A percentile compares a stretch with the other conserved stretches of the same genome.
Evolutionary conservation across 2,113 vertebrate genomes (phyloP).

Genomic region (Prolemur simus): DNA sequence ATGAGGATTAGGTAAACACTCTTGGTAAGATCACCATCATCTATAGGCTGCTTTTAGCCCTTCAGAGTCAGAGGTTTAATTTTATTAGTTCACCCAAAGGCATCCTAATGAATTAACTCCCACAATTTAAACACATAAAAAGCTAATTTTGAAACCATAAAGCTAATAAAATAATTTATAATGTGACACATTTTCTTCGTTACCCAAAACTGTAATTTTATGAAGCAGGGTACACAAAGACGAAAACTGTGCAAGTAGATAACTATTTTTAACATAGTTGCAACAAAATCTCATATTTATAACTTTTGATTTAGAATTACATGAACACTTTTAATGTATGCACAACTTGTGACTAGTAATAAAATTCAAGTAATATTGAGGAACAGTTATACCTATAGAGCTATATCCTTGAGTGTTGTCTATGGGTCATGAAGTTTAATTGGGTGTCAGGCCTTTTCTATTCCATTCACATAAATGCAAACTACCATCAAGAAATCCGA

Average conservation of each 20-base stretch:
- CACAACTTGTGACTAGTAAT: not conserved
- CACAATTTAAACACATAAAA: not conserved
- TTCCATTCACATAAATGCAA: constrained; percentile 3
- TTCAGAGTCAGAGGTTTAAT: not conserved
- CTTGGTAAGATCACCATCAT: not conserved
- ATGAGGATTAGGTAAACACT: not conserved
- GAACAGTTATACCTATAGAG: not conserved
- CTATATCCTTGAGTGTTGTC: not conserved
- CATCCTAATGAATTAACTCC: not conserved
- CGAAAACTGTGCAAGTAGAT: not conserved
- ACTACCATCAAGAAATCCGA: not conserved
- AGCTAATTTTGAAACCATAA: constrained; percentile 10
- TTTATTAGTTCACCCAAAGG: not conserved
- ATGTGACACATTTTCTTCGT: not conserved
- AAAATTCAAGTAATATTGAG: not conserved
- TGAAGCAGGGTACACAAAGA: not conserved
- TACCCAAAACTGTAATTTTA: not conserved
- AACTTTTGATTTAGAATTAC: not conserved
- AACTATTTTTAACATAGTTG: not conserved
- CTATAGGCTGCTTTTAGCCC: not conserved
- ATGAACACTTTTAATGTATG: not conserved
- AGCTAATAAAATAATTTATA: not conserved
- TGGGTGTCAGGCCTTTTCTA: not conserved
- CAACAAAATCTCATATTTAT: not conserved
- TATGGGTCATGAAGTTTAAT: not conserved